Evolutionary conservation across 2,888 invertebrate species (phyloP), one percentile per base, ranked within the genome.

Genomic region (Heliconius ismenius): DNA sequence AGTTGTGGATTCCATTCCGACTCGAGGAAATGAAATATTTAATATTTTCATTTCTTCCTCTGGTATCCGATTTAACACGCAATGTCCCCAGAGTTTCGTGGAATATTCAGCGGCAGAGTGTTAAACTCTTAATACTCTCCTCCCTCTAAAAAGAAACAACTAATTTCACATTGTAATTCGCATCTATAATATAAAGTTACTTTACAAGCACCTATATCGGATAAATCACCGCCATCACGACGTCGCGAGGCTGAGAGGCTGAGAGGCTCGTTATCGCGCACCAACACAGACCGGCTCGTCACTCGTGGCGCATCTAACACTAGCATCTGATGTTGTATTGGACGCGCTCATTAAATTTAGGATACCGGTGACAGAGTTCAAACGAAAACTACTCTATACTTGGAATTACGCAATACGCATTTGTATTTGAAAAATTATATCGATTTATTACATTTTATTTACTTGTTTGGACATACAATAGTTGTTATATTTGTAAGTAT

Each of bases 281-380:
- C 69, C 28, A 54, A 58, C 54, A 54, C 54, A 70, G 70, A 58
- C 58, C 13, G 54, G 70, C 32, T 32, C 32, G 32, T 32, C 32
- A 32, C 54, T 54, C 69, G 70, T 58, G 54, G 70, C 43, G 73
- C 26, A 73, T 73, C 73, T 73, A 62, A 62, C 73, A 73, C 60
- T 39, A 73, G 62, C 62, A 62, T 62, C 70, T 58, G 70, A 32
- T 58, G 70, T 70, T 15, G 32, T 58, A 32, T 58, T 70, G 70
- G 58, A 32, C 70, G 70, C 58, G 58, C 70, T 70, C 70, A 70
- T 70, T 70, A 70, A 58, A 58, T 70, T 70, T 69, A 54, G 69
- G 54, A 69, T 69, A 69, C 28, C 24, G 49, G 28, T 32, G 54
- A 54, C 6, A 54, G 49, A 32, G 36, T 39, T 65, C 65, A 65